A percentile compares a stretch with the other conserved stretches of the same genome.
These are phyloP conservation scores for Pygathrix nemaeus DNA, from an alignment of 2,113 vertebrate genomes.

Conservation along the genomic window DNA sequence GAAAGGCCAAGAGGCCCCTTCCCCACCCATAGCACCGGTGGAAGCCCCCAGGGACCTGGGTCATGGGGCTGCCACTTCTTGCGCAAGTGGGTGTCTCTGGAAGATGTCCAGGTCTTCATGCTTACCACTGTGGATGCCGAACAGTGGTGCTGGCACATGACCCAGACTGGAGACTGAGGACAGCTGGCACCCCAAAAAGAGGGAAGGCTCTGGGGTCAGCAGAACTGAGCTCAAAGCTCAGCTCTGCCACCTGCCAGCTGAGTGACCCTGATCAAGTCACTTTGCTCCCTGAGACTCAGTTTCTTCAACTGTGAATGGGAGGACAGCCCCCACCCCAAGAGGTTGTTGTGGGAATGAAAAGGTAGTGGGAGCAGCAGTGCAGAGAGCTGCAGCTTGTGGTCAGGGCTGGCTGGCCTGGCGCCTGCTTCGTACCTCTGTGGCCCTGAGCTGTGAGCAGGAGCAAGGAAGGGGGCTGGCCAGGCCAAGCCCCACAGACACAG, in stretches of 20 bases:
- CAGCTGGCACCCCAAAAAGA: not conserved
- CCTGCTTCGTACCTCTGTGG: not conserved
- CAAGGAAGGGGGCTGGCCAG: not conserved
- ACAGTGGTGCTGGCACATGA: not conserved
- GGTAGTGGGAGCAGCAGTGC: fast-evolving
- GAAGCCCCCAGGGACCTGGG: not conserved
- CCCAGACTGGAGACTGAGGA: not conserved
- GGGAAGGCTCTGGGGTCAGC: not conserved
- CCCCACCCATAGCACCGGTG: fast-evolving
- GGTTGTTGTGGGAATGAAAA: not conserved
- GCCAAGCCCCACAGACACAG: not conserved
- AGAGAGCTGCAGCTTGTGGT: not conserved
- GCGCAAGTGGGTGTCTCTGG: not conserved
- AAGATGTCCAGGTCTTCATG: not conserved
- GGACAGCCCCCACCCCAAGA: not conserved
- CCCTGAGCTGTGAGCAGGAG: not conserved
- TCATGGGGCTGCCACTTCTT: not conserved
- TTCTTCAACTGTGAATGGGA: not conserved
- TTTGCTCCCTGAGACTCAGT: not conserved
- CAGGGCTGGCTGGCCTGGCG: not conserved
- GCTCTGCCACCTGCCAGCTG: not conserved
- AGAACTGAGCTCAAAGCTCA: not conserved
- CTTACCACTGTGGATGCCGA: not conserved
- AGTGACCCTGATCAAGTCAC: not conserved
- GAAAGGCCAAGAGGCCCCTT: not conserved